A percentile compares a stretch with the other conserved stretches of the same genome.
These are phyloP conservation scores for Synanthedon myopaeformis DNA, from an alignment of 2,888 invertebrate species.

Conservation along the genomic window DNA sequence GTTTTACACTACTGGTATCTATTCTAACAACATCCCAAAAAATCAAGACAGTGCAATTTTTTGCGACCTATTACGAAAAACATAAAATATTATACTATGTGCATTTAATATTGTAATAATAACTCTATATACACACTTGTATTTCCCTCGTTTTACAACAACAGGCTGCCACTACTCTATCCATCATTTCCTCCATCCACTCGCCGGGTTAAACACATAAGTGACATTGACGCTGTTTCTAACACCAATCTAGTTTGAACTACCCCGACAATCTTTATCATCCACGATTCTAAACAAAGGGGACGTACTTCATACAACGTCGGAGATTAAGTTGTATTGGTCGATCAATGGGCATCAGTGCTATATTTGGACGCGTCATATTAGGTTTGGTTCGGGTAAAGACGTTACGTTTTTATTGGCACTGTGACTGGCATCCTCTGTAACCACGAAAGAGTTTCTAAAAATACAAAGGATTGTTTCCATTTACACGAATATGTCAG, in stretches of 20 bases:
- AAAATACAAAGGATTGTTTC: background rate
- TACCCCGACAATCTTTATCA: conserved; percentile 12
- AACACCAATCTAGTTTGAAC: conserved; percentile 21
- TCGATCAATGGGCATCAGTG: conserved; percentile 35
- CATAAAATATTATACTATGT: background rate
- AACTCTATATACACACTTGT: conserved; percentile 31
- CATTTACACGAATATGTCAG: background rate
- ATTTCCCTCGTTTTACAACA: conserved; percentile 39
- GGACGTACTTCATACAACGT: conserved; percentile 6
- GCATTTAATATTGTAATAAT: conserved; percentile 10
- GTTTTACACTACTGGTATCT: too few relatives aligned
- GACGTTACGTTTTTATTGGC: conserved; percentile 53
- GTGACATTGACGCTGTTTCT: conserved; percentile 62
- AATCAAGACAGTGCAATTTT: too few relatives aligned
- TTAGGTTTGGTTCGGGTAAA: conserved; percentile 51
- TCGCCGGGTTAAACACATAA: conserved; percentile 69
- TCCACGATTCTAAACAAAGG: conserved; percentile 13
- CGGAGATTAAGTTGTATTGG: conserved; percentile 32
- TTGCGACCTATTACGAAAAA: too few relatives aligned
- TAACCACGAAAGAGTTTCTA: background rate
- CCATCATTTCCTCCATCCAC: conserved; percentile 68
- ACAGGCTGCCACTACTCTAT: conserved; percentile 51
- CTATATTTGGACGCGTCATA: conserved; percentile 22
- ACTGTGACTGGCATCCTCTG: conserved; percentile 37
- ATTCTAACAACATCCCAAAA: too few relatives aligned